Evolutionary conservation across 2,113 vertebrate species (phyloP).

Genomic region (Malurus elegans): DNA sequence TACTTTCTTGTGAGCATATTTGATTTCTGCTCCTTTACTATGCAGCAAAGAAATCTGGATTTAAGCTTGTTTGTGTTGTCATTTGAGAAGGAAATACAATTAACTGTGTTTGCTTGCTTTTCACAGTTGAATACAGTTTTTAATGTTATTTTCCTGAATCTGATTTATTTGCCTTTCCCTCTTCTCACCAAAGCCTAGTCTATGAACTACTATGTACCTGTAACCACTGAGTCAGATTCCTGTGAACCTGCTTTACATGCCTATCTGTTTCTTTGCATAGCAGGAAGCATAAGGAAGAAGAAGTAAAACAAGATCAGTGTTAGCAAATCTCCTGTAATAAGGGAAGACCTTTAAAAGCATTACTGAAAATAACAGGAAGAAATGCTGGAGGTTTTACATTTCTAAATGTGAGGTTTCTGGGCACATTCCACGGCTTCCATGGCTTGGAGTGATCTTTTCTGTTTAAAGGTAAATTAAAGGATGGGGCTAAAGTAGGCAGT

Average conservation of each 20-base stretch:
- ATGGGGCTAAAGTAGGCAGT: not conserved
- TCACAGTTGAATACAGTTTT: not conserved
- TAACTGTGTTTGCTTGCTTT: not conserved
- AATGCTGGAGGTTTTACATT: not conserved
- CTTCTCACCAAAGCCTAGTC: not conserved
- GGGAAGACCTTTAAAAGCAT: not conserved
- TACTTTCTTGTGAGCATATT: not conserved
- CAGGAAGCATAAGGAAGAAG: not conserved
- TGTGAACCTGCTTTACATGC: fast-evolving
- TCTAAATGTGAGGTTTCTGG: not conserved
- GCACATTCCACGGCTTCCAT: not conserved
- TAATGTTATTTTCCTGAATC: not conserved
- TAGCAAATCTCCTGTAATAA: not conserved
- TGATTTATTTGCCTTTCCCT: not conserved
- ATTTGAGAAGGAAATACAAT: not conserved
- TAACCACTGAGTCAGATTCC: not conserved
- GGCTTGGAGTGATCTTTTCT: not conserved
- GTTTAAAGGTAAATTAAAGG: not conserved
- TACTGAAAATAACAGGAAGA: not conserved
- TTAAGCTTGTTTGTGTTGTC: not conserved
- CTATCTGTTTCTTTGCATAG: not conserved
- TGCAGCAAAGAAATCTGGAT: not conserved
- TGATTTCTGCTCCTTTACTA: not conserved
- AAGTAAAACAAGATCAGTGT: not conserved
- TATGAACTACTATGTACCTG: not conserved